phyloP scores from a whole-genome alignment of 2,113 vertebrate species.

The Triplophysa rosa region DNA sequence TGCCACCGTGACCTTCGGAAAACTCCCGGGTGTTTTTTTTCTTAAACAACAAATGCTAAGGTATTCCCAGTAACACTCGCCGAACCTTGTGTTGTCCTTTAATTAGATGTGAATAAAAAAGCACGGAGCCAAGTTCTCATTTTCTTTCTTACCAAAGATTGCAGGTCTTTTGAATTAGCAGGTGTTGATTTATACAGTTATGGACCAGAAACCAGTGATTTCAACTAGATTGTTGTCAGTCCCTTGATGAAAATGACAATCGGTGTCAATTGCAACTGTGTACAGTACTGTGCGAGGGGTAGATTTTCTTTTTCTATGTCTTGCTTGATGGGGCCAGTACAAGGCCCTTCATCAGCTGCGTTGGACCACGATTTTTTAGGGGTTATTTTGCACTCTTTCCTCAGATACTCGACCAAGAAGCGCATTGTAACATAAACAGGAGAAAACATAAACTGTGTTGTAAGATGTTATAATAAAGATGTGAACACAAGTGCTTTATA shows the following conservation, averaged over 20 bases:
- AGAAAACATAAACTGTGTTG: constrained; percentile 65
- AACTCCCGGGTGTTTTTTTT: constrained; percentile 22
- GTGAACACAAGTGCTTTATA: constrained; percentile 78
- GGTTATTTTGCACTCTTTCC: constrained; percentile 65
- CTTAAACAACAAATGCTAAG: constrained; percentile 9
- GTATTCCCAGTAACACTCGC: constrained; percentile 4
- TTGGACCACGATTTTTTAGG: not conserved
- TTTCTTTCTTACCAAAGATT: constrained; percentile 28
- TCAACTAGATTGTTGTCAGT: not conserved
- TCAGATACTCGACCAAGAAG: constrained; percentile 56
- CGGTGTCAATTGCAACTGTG: not conserved
- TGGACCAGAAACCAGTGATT: not conserved
- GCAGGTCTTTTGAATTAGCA: constrained; percentile 14
- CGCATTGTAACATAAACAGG: constrained; percentile 56
- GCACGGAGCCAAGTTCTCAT: not conserved
- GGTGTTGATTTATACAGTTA: constrained; percentile 1
- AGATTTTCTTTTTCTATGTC: not conserved
- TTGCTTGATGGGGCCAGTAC: not conserved
- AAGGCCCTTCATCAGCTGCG: constrained; percentile 13
- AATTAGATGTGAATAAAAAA: constrained; percentile 27
- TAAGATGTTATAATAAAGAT: constrained; percentile 74
- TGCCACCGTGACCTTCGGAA: constrained; percentile 5
- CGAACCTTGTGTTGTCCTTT: not conserved
- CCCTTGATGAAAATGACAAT: constrained; percentile 6
- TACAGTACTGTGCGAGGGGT: not conserved